Percentiles rank a stretch among this genome's conserved stretches.
Conservation (phyloP, 30 jellyfish, hydroid and myxozoan genomes). For the Turritopsis dohrnii region DNA sequence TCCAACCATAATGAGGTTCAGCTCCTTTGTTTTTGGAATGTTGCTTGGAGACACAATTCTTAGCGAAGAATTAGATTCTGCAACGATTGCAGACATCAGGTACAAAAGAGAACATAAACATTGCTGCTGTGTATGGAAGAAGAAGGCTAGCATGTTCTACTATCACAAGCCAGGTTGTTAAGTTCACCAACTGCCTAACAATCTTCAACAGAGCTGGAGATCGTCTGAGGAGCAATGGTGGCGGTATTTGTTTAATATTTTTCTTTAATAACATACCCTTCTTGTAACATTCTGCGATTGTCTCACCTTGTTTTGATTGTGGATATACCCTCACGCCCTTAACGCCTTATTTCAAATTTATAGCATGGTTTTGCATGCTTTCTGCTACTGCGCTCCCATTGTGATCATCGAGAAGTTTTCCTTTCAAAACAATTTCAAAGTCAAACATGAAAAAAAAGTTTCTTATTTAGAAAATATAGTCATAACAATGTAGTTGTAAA, state of each 20-base stretch:
- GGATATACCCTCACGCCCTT: too few relatives aligned
- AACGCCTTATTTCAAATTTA: too few relatives aligned
- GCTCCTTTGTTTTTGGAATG: slow-evolving; percentile 69
- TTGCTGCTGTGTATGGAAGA: background rate
- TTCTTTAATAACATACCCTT: background rate
- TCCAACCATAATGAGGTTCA: too few relatives aligned
- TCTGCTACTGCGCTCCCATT: background rate
- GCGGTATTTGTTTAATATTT: background rate
- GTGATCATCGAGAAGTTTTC: too few relatives aligned
- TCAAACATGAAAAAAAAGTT: too few relatives aligned
- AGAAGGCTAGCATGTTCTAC: background rate
- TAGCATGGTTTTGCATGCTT: background rate
- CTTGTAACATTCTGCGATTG: too few relatives aligned
- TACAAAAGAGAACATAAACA: background rate
- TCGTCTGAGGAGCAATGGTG: slow-evolving; percentile 64
- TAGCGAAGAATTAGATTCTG: slow-evolving; percentile 43
- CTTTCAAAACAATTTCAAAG: too few relatives aligned
- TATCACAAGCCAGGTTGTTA: slow-evolving; percentile 37
- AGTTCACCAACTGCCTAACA: slow-evolving; percentile 50
- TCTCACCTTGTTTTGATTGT: too few relatives aligned
- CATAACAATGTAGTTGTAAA: too few relatives aligned
- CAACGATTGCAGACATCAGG: slow-evolving; percentile 58
- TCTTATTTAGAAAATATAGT: too few relatives aligned
- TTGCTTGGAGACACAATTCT: slow-evolving; percentile 64
- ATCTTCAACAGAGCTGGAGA: slow-evolving; percentile 63